phyloP scores from a whole-genome alignment of 2,797 vertebrate genomes.

The Sebastes vulpes region DNA sequence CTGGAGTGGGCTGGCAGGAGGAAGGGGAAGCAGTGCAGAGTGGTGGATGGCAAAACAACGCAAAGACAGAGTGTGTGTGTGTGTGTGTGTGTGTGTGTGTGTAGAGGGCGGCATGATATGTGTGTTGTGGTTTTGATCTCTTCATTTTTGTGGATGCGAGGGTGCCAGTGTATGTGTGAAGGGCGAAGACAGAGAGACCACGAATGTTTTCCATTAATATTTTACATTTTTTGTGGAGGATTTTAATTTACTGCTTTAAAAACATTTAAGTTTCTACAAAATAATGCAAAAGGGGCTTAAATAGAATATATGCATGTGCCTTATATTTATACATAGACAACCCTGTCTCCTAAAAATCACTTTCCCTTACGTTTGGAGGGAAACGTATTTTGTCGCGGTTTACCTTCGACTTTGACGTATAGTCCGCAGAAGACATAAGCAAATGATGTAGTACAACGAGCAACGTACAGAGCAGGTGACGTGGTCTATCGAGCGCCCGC shows the following conservation, averaged over 20 bases:
- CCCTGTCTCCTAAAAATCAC: too few species aligned
- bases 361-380: too few species aligned
- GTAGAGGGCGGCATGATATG: slow-evolving; percentile 28
- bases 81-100: slow-evolving; percentile 42
- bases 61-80: slow-evolving; percentile 34
- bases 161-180: slow-evolving; percentile 27
- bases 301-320: background rate
- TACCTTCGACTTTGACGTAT: too few species aligned
- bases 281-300: background rate
- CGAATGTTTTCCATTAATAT: background rate
- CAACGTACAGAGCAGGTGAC: too few species aligned
- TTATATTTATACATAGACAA: too few species aligned
- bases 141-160: slow-evolving; percentile 46
- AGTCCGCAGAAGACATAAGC: too few species aligned
- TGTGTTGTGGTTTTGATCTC: slow-evolving; percentile 41
- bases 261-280: background rate
- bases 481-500: too few species aligned
- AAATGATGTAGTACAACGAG: too few species aligned
- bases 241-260: background rate
- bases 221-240: background rate
- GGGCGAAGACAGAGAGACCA: slow-evolving; percentile 11
- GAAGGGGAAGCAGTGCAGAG: slow-evolving; percentile 6
- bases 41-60: slow-evolving; percentile 30
- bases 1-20: slow-evolving; percentile 48
- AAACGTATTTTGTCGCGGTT: too few species aligned